Conservation (phyloP, 64 coral and sea anemone genomes). For the Anthopleura sola region DNA sequence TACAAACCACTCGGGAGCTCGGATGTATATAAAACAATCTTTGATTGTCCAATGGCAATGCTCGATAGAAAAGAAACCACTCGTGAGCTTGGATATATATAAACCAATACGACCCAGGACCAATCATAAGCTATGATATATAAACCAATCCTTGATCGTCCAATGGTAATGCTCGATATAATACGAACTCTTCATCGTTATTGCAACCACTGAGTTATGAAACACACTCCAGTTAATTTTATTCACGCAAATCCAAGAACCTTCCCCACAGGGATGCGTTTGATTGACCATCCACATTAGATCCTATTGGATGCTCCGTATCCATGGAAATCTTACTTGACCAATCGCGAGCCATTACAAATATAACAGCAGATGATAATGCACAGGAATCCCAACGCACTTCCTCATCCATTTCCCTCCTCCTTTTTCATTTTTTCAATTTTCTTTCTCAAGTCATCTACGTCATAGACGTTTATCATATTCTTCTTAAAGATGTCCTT, state of each 20-base stretch:
- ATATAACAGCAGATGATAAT: not conserved
- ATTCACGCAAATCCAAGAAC: not conserved
- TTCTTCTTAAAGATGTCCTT: slow-evolving; percentile 97
- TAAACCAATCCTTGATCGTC: not conserved
- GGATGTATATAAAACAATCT: not conserved
- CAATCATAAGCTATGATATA: not conserved
- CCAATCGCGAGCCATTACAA: not conserved
- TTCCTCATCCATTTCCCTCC: not conserved
- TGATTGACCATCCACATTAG: too few species aligned
- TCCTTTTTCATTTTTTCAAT: slow-evolving; percentile 67
- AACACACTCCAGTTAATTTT: not conserved
- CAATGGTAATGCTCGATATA: not conserved
- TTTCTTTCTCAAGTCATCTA: slow-evolving; percentile 77
- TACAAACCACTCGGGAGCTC: not conserved
- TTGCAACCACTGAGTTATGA: not conserved
- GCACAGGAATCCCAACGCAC: not conserved
- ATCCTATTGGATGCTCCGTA: not conserved
- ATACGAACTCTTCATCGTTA: not conserved
- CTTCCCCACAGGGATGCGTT: too few species aligned
- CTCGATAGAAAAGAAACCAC: not conserved
- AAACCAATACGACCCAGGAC: too few species aligned
- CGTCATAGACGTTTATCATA: slow-evolving; percentile 90
- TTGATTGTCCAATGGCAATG: not conserved
- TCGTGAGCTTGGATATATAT: not conserved
- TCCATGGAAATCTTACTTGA: not conserved